Evolutionary conservation across 2,113 vertebrate species (phyloP), one percentile per base, ranked within the genome.

Genomic region (Peromyscus maniculatus): DNA sequence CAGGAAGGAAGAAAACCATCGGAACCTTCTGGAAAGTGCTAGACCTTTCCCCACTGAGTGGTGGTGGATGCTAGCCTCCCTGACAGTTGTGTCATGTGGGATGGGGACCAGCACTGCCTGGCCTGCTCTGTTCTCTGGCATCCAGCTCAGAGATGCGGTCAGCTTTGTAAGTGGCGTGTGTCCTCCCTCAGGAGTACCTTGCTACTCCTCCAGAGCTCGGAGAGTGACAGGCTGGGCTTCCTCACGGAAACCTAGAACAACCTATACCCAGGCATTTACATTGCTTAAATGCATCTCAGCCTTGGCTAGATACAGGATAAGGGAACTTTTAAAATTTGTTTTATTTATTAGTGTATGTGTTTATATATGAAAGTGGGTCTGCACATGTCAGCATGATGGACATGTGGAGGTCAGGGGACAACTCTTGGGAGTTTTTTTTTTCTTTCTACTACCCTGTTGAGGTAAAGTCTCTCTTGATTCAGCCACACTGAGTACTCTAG

Each of bases 221-320:
- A 71, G 72, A 21, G 46, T 31, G 26, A 79, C 11, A 72, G 75
- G n/a, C 17, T 82, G 95, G 57, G 64, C 97, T 93, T 97, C 84
- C 89, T 5, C 7, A 3, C 12, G 57, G 87, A 78, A 75, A 62
- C 77, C 3, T 13, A 17, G 71, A 86, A 19, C 71, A 94, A 49
- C 46, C 69, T 6, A 33, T 8, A 86, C 15, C 36, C 52, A 33
- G 67, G 52, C 71, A 13, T 57, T 52, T 39, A 10, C 72, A 79
- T 28, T 62, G 59, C 39, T 90, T 71, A 31, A 52, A 55, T 43
- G 90, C 62, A 36, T 0, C 36, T 0, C n/a, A 43, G 46, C 71
- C 77, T 78, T 92, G 95, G 28, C 21, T 46, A 10, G 55, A 74
- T 52, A 28, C 49, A 78, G 3, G 67, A n/a, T 19, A 0, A 43